Evolutionary conservation across 1,140 invertebrate genomes (phyloP), one percentile per base, ranked within the genome.

Genomic region (Neotoxoptera formosana): DNA sequence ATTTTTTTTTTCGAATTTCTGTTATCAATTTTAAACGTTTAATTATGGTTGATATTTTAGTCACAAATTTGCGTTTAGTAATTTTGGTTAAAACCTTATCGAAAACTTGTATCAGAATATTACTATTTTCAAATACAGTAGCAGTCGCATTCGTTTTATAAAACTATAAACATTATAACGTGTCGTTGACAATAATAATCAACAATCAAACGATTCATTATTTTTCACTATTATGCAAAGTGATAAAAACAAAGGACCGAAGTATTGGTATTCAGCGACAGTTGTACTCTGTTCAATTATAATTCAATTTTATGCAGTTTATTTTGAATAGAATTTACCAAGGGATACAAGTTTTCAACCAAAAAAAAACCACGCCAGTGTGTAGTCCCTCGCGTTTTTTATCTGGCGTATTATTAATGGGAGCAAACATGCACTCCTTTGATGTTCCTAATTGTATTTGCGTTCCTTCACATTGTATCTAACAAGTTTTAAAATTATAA

Each of bases 391-490:
- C n/a, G n/a, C 17, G 11, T 76, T 76, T 76, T 76, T 76, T 76
- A 76, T 76, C 14, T n/a, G 60, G 1, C 11, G 60, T 76, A 76
- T 76, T 76, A 76, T 34, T 76, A 76, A 76, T 76, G n/a, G 60
- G 60, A 76, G 30, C 30, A 34, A 76, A 76, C 60, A 76, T 76
- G 17, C n/a, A 76, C 60, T 76, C 60, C 6, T n/a, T 76, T 76
- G 60, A 76, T 76, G 60, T 76, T 76, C 60, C 60, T 76, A 76
- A 76, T 76, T 76, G 60, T n/a, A 76, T 76, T 76, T 76, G 60
- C 30, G 14, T 76, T 76, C 30, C 60, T 76, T n/a, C 60, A 17
- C n/a, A 76, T n/a, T 76, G 17, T 76, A n/a, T 20, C n/a, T n/a
- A 76, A 76, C 60, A 23, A 76, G 60, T 76, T 76, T 76, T 76